phyloP scores from a whole-genome alignment of 1,140 invertebrate genomes.

The Ceratoteleas bidentatus region DNA sequence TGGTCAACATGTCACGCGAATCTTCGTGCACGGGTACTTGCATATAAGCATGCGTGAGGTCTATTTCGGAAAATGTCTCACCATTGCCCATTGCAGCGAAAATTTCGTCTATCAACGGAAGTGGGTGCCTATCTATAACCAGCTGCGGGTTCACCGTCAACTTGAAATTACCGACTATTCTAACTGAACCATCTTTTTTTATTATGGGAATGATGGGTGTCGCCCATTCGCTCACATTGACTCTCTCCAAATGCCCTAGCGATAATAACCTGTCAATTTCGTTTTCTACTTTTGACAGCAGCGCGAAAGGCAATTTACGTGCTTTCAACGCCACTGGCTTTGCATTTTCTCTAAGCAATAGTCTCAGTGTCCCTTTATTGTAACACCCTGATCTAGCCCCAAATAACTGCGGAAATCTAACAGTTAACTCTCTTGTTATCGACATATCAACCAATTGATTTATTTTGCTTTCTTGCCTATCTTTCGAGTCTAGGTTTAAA shows the following conservation, averaged over 20 bases:
- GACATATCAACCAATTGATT: neutral
- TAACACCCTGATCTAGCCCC: neutral
- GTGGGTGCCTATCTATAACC: constrained; percentile 18
- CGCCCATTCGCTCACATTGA: constrained; percentile 10
- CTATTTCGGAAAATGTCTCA: constrained; percentile 30
- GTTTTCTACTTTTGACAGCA: constrained; percentile 12
- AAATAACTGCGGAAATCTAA: constrained; percentile 1
- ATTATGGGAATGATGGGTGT: constrained; percentile 16
- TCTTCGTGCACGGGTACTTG: constrained; percentile 27
- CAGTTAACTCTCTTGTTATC: neutral
- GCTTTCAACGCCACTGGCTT: constrained; percentile 5
- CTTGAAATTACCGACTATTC: constrained; percentile 15
- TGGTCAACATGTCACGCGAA: constrained; percentile 27
- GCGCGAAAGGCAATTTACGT: constrained; percentile 8
- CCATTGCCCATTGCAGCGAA: constrained; percentile 12
- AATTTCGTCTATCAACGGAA: constrained; percentile 21
- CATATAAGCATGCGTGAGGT: constrained; percentile 37
- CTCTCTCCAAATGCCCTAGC: constrained; percentile 18
- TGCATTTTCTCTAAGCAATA: constrained; percentile 6
- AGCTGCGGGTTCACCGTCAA: constrained; percentile 8
- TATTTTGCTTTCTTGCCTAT: neutral
- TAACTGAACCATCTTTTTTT: constrained; percentile 15
- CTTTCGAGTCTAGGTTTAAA: neutral
- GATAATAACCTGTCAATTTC: constrained; percentile 10
- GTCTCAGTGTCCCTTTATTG: constrained; percentile 4